Conservation (phyloP, 1,140 invertebrate genomes). For the Nephotettix cincticeps region DNA sequence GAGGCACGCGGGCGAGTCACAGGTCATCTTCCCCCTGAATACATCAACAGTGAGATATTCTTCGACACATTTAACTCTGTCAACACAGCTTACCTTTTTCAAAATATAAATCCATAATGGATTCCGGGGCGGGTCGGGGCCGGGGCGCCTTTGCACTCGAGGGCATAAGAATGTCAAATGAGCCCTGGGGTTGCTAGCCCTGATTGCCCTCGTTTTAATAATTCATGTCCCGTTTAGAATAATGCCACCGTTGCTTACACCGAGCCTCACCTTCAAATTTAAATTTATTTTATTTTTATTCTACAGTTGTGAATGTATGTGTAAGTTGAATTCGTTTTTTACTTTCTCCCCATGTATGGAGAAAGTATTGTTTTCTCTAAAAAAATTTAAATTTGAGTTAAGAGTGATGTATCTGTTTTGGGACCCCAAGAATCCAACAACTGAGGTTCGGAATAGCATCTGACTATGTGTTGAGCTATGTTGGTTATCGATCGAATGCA, state of each 20-base stretch:
- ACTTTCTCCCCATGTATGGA: too few species aligned
- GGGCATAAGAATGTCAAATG: not conserved
- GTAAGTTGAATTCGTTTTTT: too few species aligned
- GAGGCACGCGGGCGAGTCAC: not conserved
- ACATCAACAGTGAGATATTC: not conserved
- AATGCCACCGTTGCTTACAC: not conserved
- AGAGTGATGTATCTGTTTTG: too few species aligned
- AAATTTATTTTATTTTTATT: conserved; percentile 1
- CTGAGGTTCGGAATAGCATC: too few species aligned
- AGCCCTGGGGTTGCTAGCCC: not conserved
- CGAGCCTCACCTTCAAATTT: not conserved
- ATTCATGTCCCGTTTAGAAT: conserved; percentile 12
- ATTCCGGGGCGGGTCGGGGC: not conserved
- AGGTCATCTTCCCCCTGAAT: not conserved
- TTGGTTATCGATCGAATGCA: too few species aligned
- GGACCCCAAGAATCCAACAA: too few species aligned
- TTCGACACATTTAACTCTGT: not conserved
- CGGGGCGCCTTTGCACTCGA: not conserved
- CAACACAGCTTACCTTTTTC: not conserved
- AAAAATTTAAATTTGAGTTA: too few species aligned
- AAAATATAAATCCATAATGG: conserved; percentile 7
- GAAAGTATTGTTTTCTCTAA: too few species aligned
- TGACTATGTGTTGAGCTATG: too few species aligned
- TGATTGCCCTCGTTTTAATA: conserved; percentile 1
- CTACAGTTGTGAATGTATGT: too few species aligned